Evolutionary conservation across 2,113 vertebrate genomes (phyloP).

Genomic region (Scolopax mira): DNA sequence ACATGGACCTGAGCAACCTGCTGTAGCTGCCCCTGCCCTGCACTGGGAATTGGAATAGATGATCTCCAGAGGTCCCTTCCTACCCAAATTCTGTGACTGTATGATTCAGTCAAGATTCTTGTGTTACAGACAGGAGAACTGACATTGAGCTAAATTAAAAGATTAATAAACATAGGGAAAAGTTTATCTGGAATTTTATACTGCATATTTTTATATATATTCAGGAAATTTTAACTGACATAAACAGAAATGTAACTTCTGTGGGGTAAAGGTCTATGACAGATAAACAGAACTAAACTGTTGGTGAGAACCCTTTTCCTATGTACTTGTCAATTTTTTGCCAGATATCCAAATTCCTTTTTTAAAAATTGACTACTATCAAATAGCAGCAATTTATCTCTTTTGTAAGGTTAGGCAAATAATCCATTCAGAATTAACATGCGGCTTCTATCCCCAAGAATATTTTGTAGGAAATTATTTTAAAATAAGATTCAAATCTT

Average conservation of each 20-base stretch:
- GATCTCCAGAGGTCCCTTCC: background rate
- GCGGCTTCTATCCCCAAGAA: conserved; percentile 70
- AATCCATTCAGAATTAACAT: conserved; percentile 69
- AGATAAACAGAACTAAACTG: conserved; percentile 54
- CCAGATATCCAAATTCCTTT: conserved; percentile 28
- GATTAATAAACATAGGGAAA: background rate
- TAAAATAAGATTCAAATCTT: conserved; percentile 81
- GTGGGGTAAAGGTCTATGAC: background rate
- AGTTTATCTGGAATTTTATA: conserved; percentile 20
- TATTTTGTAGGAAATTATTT: conserved; percentile 76
- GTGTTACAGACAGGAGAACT: background rate
- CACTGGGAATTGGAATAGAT: background rate
- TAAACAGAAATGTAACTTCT: conserved; percentile 26
- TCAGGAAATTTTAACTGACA: conserved; percentile 19
- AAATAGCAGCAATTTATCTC: conserved; percentile 71
- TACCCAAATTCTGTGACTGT: background rate
- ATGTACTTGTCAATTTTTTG: conserved; percentile 22
- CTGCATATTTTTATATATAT: background rate
- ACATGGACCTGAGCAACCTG: background rate
- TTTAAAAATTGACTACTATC: conserved; percentile 59
- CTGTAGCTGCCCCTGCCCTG: background rate
- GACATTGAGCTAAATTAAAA: background rate
- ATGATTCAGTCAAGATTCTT: background rate
- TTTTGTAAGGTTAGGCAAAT: conserved; percentile 72
- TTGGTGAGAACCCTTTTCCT: conserved; percentile 31